Evolutionary conservation across 2,113 vertebrate genomes (phyloP), one percentile per base, ranked within the genome.

Genomic region (Elaphurus davidianus): DNA sequence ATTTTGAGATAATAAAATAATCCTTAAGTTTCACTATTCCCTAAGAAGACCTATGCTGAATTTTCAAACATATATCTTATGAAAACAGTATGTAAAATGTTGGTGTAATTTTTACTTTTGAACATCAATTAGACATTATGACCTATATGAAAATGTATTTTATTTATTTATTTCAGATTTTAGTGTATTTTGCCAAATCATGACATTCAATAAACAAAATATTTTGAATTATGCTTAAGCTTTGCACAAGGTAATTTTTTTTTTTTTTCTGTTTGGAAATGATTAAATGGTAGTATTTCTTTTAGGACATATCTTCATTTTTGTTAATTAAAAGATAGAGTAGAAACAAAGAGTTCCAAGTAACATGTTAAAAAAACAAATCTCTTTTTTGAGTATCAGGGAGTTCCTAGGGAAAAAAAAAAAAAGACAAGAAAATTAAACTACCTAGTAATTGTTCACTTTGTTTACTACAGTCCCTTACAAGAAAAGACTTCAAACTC

Each of bases 1-100:
- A 13, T 90, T 85, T 92, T 87, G 62, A 94, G n/a, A 57, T 55
- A 94, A 67, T 19, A 94, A 83, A 86, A 74, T 87, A 81, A 91
- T 87, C 50, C 40, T 30, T 93, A 82, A 4, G 60, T 83, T 33
- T 96, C 28, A 91, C 10, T 12, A n/a, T 91, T 91, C 59, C 64
- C 47, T 40, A 74, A 33, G 74, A 93, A 82, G 30, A 85, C 6
- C 3, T 74, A 15, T 83, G 15, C 25, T 55, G 12, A 79, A 79
- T 79, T 47, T 79, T 79, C 27, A 79, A 79, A 47, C 27, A 47
- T 79, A 79, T 45, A 79, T 79, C 43, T 79, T 76, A 33, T 87
- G 62, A 91, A 93, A 86, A 76, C 5, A 11, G 30, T 36, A 90
- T 76, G 43, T 82, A 87, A 96, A 92, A 13, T 93, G 15, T 86